Percentiles rank a stretch among this genome's conserved stretches.
Conservation (phyloP, 2,888 invertebrate species). For the Aphodius sticticus region DNA sequence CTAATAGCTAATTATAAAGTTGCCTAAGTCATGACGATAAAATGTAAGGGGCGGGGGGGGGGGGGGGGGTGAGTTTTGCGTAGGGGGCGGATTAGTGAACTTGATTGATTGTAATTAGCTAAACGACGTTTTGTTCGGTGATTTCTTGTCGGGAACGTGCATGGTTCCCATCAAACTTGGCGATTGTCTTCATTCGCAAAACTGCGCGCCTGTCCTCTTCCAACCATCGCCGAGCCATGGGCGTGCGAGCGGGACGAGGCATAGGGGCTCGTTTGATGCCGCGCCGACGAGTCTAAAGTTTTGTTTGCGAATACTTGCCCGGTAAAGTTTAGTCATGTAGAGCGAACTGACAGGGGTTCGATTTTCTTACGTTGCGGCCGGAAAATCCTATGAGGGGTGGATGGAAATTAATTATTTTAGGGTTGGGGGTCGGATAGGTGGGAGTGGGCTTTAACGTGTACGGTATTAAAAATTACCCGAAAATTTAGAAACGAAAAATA, state of each 20-base stretch:
- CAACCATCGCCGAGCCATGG: background rate
- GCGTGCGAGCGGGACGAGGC: background rate
- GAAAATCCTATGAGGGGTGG: background rate
- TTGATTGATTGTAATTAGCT: slow-evolving; percentile 61
- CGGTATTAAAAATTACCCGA: background rate
- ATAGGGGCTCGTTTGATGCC: background rate
- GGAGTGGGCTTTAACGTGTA: background rate
- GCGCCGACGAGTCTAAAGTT: background rate
- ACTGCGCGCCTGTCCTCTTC: background rate
- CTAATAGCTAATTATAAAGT: background rate
- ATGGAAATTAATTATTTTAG: background rate
- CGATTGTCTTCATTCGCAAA: background rate
- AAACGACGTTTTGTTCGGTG: slow-evolving; percentile 43
- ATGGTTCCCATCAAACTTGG: background rate
- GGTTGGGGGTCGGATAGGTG: background rate
- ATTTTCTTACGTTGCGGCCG: background rate
- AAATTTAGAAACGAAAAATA: background rate
- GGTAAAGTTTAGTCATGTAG: background rate
- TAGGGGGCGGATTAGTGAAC: slow-evolving; percentile 41
- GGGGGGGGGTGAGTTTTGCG: background rate
- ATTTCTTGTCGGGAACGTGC: background rate
- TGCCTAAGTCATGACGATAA: background rate
- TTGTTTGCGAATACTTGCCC: background rate
- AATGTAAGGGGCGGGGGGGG: background rate
- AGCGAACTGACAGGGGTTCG: background rate